phyloP scores from a whole-genome alignment of 2,113 vertebrate species.

The Hiodon alosoides region DNA sequence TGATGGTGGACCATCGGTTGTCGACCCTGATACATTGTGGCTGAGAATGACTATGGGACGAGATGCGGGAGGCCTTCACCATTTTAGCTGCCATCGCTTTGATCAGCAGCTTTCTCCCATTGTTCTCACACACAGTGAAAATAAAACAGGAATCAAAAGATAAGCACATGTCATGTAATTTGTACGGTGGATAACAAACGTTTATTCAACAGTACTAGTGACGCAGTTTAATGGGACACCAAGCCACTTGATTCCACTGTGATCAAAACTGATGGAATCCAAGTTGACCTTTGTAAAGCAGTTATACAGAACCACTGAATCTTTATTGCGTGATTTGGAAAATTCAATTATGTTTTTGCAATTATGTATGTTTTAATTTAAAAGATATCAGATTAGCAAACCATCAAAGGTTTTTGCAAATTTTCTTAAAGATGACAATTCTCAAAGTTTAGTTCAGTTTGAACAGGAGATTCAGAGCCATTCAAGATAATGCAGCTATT shows the following conservation, averaged over 20 bases:
- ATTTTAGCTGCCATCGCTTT: too few relatives aligned
- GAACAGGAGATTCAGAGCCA: too few relatives aligned
- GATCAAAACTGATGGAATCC: background rate
- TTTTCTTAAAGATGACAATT: background rate
- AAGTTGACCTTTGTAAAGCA: background rate
- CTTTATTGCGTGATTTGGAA: background rate
- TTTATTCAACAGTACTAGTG: background rate
- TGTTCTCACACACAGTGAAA: background rate
- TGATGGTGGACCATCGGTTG: too few relatives aligned
- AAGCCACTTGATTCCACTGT: background rate
- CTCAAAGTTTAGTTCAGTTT: too few relatives aligned
- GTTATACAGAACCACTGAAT: background rate
- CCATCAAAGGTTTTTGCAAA: background rate
- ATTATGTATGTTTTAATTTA: background rate
- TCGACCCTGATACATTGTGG: too few relatives aligned
- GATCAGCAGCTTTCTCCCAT: background rate
- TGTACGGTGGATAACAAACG: too few relatives aligned
- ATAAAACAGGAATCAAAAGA: too few relatives aligned
- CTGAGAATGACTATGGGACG: too few relatives aligned
- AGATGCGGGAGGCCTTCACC: too few relatives aligned
- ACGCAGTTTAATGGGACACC: background rate
- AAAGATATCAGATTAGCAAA: background rate
- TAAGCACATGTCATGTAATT: too few relatives aligned
- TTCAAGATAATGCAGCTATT: too few relatives aligned
- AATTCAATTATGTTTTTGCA: background rate